Conservation (phyloP, 2,113 vertebrate species). For the Microtus oregoni region DNA sequence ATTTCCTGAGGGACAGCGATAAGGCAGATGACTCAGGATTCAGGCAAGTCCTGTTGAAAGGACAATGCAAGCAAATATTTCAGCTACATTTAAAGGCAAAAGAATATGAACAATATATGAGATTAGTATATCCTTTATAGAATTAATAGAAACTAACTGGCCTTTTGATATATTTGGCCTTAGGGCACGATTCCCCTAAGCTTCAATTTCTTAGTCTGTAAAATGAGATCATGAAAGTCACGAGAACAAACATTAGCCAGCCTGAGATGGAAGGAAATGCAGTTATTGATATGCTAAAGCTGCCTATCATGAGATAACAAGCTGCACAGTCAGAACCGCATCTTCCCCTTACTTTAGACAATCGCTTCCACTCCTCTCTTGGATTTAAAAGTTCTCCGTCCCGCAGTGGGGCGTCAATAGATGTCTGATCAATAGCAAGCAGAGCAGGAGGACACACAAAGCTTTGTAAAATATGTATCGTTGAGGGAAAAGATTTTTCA, state of each 20-base stretch:
- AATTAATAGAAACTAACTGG: not conserved
- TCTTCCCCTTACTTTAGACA: not conserved
- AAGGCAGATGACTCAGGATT: not conserved
- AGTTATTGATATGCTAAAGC: not conserved
- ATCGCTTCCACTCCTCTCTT: not conserved
- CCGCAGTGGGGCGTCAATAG: conserved; percentile 35
- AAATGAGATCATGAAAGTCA: not conserved
- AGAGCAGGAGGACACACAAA: not conserved
- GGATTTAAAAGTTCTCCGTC: not conserved
- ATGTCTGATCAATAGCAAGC: conserved; percentile 6
- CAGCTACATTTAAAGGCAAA: not conserved
- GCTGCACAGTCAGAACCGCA: not conserved
- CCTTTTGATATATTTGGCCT: not conserved
- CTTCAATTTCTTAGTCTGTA: not conserved
- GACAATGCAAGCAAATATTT: not conserved
- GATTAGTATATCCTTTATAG: not conserved
- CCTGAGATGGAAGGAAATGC: not conserved
- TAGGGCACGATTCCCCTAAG: not conserved
- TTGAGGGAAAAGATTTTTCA: not conserved
- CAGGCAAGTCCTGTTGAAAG: not conserved
- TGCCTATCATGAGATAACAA: not conserved
- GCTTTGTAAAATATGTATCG: not conserved
- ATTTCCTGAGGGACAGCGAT: not conserved
- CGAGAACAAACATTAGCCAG: not conserved
- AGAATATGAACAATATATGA: not conserved